These are phyloP conservation scores for Cryptotermes secundus DNA, from an alignment of 1,140 invertebrate species.

Conservation along the genomic window DNA sequence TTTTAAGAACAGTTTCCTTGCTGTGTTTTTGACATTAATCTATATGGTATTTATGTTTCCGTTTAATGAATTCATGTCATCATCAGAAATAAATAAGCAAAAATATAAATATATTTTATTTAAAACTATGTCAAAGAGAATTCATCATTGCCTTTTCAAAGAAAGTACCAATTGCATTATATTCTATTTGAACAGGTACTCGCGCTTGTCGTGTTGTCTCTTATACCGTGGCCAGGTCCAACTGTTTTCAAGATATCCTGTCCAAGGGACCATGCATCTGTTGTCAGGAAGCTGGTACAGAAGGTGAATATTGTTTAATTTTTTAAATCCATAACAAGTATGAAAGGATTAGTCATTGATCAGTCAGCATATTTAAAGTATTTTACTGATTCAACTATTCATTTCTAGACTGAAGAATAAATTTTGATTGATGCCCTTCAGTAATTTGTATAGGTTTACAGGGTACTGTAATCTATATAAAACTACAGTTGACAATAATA, in stretches of 20 bases:
- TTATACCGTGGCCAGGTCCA: constrained; percentile 84
- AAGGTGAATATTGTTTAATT: constrained; percentile 54
- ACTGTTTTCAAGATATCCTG: constrained; percentile 83
- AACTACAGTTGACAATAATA: too few species aligned
- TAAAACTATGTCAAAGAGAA: not conserved
- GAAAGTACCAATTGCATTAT: not conserved
- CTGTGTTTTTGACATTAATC: too few species aligned
- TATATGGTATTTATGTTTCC: too few species aligned
- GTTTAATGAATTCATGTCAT: too few species aligned
- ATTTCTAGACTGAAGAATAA: too few species aligned
- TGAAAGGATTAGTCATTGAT: not conserved
- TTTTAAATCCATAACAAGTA: constrained; percentile 12
- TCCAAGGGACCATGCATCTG: constrained; percentile 82
- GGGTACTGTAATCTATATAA: too few species aligned
- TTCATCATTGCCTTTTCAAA: not conserved
- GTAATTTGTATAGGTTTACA: too few species aligned
- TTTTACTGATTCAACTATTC: not conserved
- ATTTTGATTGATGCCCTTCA: too few species aligned
- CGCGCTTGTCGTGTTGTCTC: constrained; percentile 72
- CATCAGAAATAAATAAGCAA: too few species aligned
- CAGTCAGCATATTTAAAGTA: not conserved
- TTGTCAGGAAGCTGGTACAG: constrained; percentile 84
- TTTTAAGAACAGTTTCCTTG: too few species aligned
- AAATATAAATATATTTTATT: not conserved
- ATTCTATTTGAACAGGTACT: constrained; percentile 58